Evolutionary conservation across 2,797 vertebrate genomes (phyloP).

Genomic region (Syngnathus rostellatus): DNA sequence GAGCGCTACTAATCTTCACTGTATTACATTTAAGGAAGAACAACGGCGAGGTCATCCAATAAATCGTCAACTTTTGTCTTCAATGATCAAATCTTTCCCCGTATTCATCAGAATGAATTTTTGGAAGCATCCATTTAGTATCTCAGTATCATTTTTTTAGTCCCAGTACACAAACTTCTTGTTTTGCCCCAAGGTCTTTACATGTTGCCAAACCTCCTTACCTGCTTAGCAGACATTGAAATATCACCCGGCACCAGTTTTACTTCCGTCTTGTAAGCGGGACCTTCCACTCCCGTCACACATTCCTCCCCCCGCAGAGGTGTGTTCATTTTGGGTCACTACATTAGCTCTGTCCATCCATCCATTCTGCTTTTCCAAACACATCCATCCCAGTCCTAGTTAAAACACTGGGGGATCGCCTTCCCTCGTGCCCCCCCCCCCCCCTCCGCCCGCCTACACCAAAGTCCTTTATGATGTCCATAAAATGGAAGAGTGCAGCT

Average conservation of each 20-base stretch:
- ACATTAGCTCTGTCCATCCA: conserved; percentile 64
- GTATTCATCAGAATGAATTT: too few species aligned
- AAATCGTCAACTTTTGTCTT: too few species aligned
- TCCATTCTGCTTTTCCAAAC: conserved; percentile 61
- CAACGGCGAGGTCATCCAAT: too few species aligned
- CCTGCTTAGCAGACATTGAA: conserved; percentile 3
- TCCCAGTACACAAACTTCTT: not conserved
- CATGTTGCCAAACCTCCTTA: conserved; percentile 8
- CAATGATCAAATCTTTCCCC: too few species aligned
- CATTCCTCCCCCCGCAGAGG: conserved; percentile 38
- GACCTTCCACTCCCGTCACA: conserved; percentile 31
- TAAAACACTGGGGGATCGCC: conserved; percentile 65
- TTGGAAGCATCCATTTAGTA: too few species aligned
- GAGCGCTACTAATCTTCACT: too few species aligned
- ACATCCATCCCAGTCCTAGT: conserved; percentile 63
- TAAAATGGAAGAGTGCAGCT: conserved; percentile 87
- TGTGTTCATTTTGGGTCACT: conserved; percentile 56
- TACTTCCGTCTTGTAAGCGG: conserved; percentile 32
- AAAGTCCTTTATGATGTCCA: conserved; percentile 80
- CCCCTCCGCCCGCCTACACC: conserved; percentile 26
- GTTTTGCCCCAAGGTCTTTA: not conserved
- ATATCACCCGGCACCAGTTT: conserved; percentile 12
- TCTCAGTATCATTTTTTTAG: too few species aligned
- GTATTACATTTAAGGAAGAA: too few species aligned
- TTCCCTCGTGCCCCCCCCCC: conserved; percentile 43